These are phyloP conservation scores for Nipponia nippon DNA, from an alignment of 2,113 vertebrate species.

Conservation along the genomic window DNA sequence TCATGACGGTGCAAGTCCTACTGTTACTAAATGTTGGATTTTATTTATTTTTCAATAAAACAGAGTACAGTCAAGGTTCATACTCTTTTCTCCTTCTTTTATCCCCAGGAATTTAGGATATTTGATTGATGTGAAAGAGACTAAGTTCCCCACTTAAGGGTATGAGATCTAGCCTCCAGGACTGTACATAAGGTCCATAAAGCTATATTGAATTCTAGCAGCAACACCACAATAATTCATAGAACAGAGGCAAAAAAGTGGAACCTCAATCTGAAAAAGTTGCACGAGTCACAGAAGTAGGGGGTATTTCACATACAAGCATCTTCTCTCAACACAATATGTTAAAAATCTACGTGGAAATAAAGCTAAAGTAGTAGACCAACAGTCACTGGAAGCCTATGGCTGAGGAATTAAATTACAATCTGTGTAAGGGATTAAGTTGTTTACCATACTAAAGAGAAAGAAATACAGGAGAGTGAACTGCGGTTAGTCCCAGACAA, in stretches of 20 bases:
- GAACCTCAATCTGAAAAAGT: not conserved
- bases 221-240: not conserved
- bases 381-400: not conserved
- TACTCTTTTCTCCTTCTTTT: not conserved
- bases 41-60: not conserved
- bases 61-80: not conserved
- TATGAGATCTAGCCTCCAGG: not conserved
- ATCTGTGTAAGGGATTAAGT: not conserved
- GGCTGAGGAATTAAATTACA: not conserved
- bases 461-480: not conserved
- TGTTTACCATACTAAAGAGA: not conserved
- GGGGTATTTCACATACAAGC: not conserved
- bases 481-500: not conserved
- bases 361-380: not conserved
- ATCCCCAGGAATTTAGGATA: not conserved
- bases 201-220: not conserved
- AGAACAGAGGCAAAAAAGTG: not conserved
- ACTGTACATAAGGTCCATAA: not conserved
- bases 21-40: not conserved
- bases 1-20: not conserved
- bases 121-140: not conserved
- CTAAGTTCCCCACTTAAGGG: not conserved
- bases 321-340: not conserved
- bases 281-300: not conserved
- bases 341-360: not conserved